These are phyloP conservation scores for Notolepis coatsorum DNA, from an alignment of 2,797 vertebrate genomes.

Conservation along the genomic window DNA sequence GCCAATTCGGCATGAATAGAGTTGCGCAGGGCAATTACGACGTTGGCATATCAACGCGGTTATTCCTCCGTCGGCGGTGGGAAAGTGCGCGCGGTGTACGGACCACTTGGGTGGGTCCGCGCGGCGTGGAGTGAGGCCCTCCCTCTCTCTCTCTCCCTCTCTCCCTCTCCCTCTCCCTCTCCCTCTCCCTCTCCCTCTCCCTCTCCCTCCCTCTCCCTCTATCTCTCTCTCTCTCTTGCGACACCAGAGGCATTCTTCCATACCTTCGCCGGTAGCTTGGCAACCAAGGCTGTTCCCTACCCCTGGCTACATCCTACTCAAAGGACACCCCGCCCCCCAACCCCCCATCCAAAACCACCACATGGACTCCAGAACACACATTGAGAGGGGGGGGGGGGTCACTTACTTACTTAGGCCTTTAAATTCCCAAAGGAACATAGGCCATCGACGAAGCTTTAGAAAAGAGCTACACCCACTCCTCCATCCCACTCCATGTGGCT, in stretches of 20 bases:
- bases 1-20: too few species aligned
- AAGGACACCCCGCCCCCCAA: constrained; percentile 36
- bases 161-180: not conserved
- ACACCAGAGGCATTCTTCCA: constrained; percentile 73
- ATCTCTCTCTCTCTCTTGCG: not conserved
- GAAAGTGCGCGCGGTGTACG: too few species aligned
- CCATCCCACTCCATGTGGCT: too few species aligned
- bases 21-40: too few species aligned
- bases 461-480: constrained; percentile 39
- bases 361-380: constrained; percentile 34
- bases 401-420: too few species aligned
- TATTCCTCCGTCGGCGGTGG: too few species aligned
- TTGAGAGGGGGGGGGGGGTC: constrained; percentile 35
- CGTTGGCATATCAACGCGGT: too few species aligned
- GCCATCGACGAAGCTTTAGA: constrained; percentile 26
- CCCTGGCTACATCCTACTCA: constrained; percentile 74
- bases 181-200: not conserved
- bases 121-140: too few species aligned
- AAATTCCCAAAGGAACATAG: not conserved
- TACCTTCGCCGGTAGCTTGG: constrained; percentile 65
- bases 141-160: not conserved
- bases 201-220: not conserved
- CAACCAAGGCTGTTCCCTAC: constrained; percentile 78
- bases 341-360: constrained; percentile 5
- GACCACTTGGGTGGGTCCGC: too few species aligned